Evolutionary conservation across 1,140 invertebrate species (phyloP).

Genomic region (Conus betulinus): DNA sequence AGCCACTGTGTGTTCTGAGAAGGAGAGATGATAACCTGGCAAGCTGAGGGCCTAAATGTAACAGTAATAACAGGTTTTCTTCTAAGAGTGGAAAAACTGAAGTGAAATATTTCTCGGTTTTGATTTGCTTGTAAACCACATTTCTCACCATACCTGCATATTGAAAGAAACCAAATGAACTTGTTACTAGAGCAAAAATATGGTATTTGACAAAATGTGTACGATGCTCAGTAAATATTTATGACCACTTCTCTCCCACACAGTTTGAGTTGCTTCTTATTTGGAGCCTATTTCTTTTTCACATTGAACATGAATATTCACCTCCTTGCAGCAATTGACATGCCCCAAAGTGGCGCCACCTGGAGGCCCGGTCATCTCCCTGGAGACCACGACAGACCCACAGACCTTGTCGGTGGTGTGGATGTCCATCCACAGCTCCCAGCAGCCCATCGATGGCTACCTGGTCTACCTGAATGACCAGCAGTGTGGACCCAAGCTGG

Average conservation of each 20-base stretch:
- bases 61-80: too few species aligned
- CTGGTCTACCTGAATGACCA: slow-evolving; percentile 71
- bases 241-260: neutral
- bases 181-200: too few species aligned
- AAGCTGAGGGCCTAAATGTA: too few species aligned
- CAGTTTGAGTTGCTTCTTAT: neutral
- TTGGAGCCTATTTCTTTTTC: neutral
- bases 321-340: slow-evolving; percentile 55
- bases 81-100: too few species aligned
- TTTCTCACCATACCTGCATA: too few species aligned
- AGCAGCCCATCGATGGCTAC: slow-evolving; percentile 68
- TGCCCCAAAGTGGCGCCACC: slow-evolving; percentile 63
- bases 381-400: slow-evolving; percentile 65
- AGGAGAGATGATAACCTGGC: too few species aligned
- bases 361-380: slow-evolving; percentile 73
- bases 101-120: too few species aligned
- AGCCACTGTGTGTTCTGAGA: too few species aligned
- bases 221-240: neutral
- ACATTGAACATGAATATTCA: too few species aligned
- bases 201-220: neutral
- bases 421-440: slow-evolving; percentile 68
- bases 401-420: slow-evolving; percentile 71
- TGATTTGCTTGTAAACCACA: too few species aligned
- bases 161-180: too few species aligned
- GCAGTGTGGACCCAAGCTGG: slow-evolving; percentile 72